Conservation (phyloP, 2,113 vertebrate species). For the Hypocryptadius cinnamomeus region DNA sequence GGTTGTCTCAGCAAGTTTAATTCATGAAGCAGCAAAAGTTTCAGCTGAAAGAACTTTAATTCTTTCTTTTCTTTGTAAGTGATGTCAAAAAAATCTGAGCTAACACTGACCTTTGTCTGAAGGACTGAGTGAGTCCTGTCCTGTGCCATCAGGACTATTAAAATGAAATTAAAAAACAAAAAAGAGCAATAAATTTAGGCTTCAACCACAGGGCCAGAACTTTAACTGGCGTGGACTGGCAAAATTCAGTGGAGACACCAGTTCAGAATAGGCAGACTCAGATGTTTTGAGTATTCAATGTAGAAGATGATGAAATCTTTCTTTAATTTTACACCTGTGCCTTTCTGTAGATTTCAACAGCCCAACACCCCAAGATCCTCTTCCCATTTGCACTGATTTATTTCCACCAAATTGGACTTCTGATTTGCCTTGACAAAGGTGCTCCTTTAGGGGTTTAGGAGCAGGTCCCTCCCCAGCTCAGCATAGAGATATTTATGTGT, state of each 20-base stretch:
- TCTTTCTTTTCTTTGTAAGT: neutral
- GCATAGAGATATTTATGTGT: neutral
- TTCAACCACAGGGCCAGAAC: neutral
- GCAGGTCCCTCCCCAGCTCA: neutral
- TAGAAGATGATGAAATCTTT: neutral
- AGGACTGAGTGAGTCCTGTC: neutral
- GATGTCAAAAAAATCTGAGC: neutral
- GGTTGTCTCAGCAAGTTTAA: neutral
- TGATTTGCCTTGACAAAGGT: neutral
- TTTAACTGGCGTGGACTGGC: neutral
- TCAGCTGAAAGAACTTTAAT: neutral
- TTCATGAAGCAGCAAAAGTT: neutral
- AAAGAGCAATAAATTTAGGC: neutral
- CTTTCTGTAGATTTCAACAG: neutral
- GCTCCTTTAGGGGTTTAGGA: accelerated
- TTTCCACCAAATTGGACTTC: neutral
- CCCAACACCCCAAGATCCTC: no score
- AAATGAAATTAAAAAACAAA: neutral
- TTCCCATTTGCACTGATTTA: neutral
- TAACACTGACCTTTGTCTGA: neutral
- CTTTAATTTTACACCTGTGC: neutral
- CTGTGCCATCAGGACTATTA: neutral
- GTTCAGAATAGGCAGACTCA: neutral
- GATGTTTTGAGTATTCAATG: neutral
- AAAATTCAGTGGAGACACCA: neutral